Conservation (phyloP, 2,888 invertebrate genomes). For the Arge pagana region DNA sequence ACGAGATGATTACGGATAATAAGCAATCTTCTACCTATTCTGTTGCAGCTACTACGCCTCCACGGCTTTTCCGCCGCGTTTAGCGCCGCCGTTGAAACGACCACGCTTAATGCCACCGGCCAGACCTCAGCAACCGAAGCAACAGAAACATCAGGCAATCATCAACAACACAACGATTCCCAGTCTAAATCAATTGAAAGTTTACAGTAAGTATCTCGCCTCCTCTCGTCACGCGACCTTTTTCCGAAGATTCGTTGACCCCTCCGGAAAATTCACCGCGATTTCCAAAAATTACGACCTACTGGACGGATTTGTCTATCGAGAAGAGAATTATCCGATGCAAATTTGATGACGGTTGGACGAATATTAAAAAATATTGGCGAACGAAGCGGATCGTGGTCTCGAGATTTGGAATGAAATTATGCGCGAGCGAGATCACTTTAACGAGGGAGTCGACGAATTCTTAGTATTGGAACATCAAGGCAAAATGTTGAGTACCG, state of each 20-base stretch:
- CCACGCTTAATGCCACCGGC: conserved; percentile 64
- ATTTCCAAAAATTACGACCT: too few relatives aligned
- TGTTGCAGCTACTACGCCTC: conserved; percentile 68
- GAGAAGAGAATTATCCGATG: not conserved
- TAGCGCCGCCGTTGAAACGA: conserved; percentile 67
- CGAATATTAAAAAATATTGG: not conserved
- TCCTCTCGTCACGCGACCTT: too few relatives aligned
- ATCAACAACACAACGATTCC: conserved; percentile 56
- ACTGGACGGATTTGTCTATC: too few relatives aligned
- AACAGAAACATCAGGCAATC: conserved; percentile 50
- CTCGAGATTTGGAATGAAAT: too few relatives aligned
- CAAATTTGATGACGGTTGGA: not conserved
- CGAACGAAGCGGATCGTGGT: not conserved
- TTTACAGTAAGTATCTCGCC: conserved; percentile 67
- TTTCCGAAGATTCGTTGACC: too few relatives aligned
- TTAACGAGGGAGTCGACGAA: too few relatives aligned
- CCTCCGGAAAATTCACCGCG: too few relatives aligned
- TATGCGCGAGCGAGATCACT: too few relatives aligned
- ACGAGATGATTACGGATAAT: too few relatives aligned
- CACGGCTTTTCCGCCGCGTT: conserved; percentile 63
- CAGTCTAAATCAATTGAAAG: conserved; percentile 65
- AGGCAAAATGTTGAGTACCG: too few relatives aligned
- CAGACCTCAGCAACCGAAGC: conserved; percentile 52
- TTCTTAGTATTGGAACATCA: too few relatives aligned
- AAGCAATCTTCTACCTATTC: too few relatives aligned